Base-by-base conservation (phyloP, 2,888 invertebrate species). In the Nemurella pictetii region DNA sequence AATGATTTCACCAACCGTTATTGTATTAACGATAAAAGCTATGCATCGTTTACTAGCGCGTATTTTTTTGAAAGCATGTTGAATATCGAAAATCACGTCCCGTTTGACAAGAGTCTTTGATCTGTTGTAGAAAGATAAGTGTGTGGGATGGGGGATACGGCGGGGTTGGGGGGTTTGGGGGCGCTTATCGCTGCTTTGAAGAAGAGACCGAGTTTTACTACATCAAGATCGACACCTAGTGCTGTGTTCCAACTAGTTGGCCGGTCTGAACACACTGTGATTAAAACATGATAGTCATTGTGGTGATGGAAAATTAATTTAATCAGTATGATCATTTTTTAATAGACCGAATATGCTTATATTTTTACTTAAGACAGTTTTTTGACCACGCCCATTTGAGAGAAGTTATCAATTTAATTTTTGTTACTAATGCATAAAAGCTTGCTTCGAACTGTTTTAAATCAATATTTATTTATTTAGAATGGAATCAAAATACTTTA, bases 51-150 rank as follows among this genome's bases (percentile, higher is more conserved):
- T 55, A 55, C 55, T 55, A 12, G 55, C 5, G 55, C 55, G 55
- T 55, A 55, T 55, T 55, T 55, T 55, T 55, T n/a, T 55, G 3
- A 7, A 55, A 55, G 55, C 55, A 55, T 55, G 55, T 55, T 55
- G 55, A 55, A 55, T 55, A 55, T 55, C 55, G 55, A 55, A 55
- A 55, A 55, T 55, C 55, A 55, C 55, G 55, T 55, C 55, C 55
- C 55, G 55, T 55, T 55, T 55, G 55, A 55, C 55, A 55, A n/a
- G 9, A 55, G 55, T 55, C 85, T 85, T 85, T 85, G 85, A 85
- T 85, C 84, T 85, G 27, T 29, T 78, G 27, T 72, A 55, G 82
- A 55, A 82, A 82, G 82, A 82, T 82, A 82, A 82, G 55, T 26
- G 35, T 32, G 72, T 36, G 55, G 82, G 36, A 26, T 36, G 81